Conservation (phyloP, 2,888 invertebrate genomes). For the Drosophila atripex region DNA sequence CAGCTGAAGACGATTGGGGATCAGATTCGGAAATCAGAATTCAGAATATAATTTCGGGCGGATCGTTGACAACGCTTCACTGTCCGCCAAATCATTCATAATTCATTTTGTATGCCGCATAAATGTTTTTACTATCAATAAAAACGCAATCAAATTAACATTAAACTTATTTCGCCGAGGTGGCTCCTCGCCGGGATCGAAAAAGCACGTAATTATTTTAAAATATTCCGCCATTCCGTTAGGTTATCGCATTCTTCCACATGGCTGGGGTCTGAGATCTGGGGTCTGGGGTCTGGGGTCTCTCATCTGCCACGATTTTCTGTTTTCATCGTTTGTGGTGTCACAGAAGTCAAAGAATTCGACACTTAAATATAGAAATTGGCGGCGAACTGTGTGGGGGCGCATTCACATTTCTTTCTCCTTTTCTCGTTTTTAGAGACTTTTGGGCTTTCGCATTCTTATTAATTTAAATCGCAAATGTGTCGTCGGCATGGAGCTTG, state of each 20-base stretch:
- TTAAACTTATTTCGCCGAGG: conserved; percentile 63
- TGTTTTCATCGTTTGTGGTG: conserved; percentile 25
- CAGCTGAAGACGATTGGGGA: conserved; percentile 14
- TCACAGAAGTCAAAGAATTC: conserved; percentile 16
- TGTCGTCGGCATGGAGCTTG: conserved; percentile 31
- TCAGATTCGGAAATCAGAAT: conserved; percentile 24
- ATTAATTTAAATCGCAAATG: conserved; percentile 50
- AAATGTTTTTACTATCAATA: conserved; percentile 82
- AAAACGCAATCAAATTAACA: conserved; percentile 82
- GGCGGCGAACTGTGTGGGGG: conserved; percentile 45
- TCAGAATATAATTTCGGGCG: conserved; percentile 30
- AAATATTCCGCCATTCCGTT: conserved; percentile 57
- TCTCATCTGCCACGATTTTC: background rate
- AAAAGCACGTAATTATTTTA: conserved; percentile 39
- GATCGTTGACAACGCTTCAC: conserved; percentile 31
- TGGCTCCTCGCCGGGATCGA: conserved; percentile 30
- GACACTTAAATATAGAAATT: conserved; percentile 30
- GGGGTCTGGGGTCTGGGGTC: too few relatives aligned
- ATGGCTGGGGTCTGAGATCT: background rate
- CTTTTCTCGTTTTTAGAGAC: background rate
- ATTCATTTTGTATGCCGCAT: conserved; percentile 71
- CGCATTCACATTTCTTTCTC: background rate
- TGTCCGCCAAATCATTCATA: conserved; percentile 59
- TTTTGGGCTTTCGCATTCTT: conserved; percentile 37
- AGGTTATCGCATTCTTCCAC: conserved; percentile 37